Conservation (phyloP, 2,113 vertebrate genomes). For the Osmerus mordax region DNA sequence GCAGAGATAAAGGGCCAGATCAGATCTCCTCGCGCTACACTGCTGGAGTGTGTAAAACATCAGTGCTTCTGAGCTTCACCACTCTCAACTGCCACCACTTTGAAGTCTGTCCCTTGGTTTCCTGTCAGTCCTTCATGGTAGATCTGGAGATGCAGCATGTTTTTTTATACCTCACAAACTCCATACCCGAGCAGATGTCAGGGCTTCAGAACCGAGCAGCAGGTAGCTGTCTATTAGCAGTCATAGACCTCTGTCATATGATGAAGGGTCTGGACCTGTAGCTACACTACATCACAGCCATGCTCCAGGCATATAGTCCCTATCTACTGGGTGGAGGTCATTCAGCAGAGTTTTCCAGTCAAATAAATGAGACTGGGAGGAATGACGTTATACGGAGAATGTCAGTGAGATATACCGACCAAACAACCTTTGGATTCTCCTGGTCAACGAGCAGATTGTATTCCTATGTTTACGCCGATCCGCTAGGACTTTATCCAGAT, state of each 20-base stretch:
- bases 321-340: too few species aligned
- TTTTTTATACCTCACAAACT: neutral
- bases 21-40: conserved; percentile 26
- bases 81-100: conserved; percentile 9
- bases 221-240: neutral
- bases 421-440: too few species aligned
- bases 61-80: conserved; percentile 34
- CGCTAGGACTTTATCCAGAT: neutral
- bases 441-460: too few species aligned
- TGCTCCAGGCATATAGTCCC: neutral
- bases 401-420: too few species aligned
- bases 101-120: conserved; percentile 11
- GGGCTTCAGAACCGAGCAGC: neutral
- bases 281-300: neutral
- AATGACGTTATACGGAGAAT: too few species aligned
- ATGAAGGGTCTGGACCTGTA: neutral
- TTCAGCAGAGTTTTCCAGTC: too few species aligned
- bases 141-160: neutral
- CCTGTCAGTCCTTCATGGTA: conserved; percentile 10
- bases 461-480: neutral
- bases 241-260: neutral
- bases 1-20: conserved; percentile 33
- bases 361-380: too few species aligned
- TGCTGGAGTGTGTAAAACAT: conserved; percentile 39
- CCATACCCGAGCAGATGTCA: neutral